These are phyloP conservation scores for Liasis olivaceus DNA, from an alignment of 2,797 vertebrate species.

Conservation along the genomic window DNA sequence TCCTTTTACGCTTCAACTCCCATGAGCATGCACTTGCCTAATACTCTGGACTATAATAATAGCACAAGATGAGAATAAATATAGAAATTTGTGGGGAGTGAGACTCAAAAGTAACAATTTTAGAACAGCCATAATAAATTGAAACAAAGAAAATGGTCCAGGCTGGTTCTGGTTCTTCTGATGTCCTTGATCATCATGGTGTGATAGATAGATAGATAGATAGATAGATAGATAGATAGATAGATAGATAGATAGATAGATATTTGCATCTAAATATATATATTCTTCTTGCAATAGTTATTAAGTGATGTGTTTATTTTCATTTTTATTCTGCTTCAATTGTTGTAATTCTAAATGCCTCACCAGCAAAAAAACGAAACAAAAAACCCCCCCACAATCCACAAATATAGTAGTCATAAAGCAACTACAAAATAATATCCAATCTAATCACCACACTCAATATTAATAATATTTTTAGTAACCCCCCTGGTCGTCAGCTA, in stretches of 20 bases:
- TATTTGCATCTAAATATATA: too few species aligned
- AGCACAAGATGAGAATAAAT: constrained; percentile 20
- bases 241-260: too few species aligned
- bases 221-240: too few species aligned
- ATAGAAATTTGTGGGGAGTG: background rate
- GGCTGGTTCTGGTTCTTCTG: background rate
- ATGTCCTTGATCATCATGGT: background rate
- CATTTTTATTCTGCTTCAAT: background rate
- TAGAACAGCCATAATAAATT: background rate
- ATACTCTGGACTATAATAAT: background rate
- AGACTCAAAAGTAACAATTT: background rate
- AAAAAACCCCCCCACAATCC: background rate
- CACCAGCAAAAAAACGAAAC: background rate
- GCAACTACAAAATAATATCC: background rate
- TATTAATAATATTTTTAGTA: background rate
- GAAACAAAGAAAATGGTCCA: background rate
- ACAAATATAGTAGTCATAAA: background rate
- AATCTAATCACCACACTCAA: background rate
- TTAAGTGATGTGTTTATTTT: background rate
- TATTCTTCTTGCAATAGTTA: background rate
- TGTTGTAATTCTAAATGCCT: background rate
- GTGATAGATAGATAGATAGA: background rate
- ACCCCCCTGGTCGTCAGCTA: background rate
- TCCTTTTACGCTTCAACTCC: constrained; percentile 13
- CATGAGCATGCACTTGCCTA: constrained; percentile 2